Percentiles rank a stretch among this genome's conserved stretches.
These are phyloP conservation scores for Carterocephalus palaemon DNA, from an alignment of 2,888 invertebrate genomes.

Conservation along the genomic window DNA sequence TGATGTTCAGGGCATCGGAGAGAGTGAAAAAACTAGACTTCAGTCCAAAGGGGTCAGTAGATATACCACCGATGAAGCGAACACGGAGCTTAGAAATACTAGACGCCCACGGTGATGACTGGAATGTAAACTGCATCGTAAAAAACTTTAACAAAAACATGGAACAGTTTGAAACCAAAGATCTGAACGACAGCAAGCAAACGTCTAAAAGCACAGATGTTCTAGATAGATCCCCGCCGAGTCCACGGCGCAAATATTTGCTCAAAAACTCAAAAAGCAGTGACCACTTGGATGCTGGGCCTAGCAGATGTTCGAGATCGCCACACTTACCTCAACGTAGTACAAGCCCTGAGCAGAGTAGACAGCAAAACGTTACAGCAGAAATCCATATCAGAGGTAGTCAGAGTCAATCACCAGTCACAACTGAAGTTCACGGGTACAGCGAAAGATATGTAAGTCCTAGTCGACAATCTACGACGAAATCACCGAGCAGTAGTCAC, in stretches of 20 bases:
- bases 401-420: slow-evolving; percentile 62
- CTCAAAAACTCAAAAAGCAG: slow-evolving; percentile 66
- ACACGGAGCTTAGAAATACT: slow-evolving; percentile 86
- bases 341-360: slow-evolving; percentile 40
- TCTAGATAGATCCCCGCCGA: slow-evolving; percentile 56
- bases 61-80: slow-evolving; percentile 80
- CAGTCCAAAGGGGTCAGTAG: slow-evolving; percentile 74
- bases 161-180: slow-evolving; percentile 65
- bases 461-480: slow-evolving; percentile 57
- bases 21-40: slow-evolving; percentile 66
- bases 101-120: slow-evolving; percentile 69
- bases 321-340: slow-evolving; percentile 42
- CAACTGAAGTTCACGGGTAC: slow-evolving; percentile 53
- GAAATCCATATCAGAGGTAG: slow-evolving; percentile 71
- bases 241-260: slow-evolving; percentile 52
- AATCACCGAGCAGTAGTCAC: slow-evolving; percentile 52
- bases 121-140: slow-evolving; percentile 63
- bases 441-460: slow-evolving; percentile 55
- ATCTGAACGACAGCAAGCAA: slow-evolving; percentile 59
- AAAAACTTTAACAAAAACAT: slow-evolving; percentile 61
- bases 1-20: slow-evolving; percentile 79
- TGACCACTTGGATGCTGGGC: slow-evolving; percentile 64
- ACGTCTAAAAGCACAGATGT: slow-evolving; percentile 77
- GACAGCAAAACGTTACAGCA: slow-evolving; percentile 62
- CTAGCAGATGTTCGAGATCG: slow-evolving; percentile 53